Base-by-base conservation (phyloP, 2,797 vertebrate genomes). In the Dipus sagitta region DNA sequence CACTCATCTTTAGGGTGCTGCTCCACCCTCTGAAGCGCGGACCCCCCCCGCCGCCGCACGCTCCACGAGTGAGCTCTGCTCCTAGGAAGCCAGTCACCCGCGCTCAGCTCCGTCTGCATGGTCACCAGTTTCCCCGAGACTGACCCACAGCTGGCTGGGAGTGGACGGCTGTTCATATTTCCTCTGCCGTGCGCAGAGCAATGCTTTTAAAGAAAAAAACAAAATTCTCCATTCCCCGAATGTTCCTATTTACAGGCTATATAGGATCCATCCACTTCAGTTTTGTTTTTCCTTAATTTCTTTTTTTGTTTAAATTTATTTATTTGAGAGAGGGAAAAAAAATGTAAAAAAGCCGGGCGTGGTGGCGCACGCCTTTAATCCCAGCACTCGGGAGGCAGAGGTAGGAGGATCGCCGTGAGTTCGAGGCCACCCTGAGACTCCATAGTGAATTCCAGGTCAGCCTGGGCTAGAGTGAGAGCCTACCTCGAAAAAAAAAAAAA, bases 21-120 rank as follows among this genome's bases (percentile, higher is more conserved):
- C 4, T 86, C 80, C 30, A 32, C 1, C 0, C 32, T 68, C 20
- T 32, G 17, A 17, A 52, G 30, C 28, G n/a, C n/a, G n/a, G n/a
- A n/a, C n/a, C n/a, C 32, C 54, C 14, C 0, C 11, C 24, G 11
- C 0, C 3, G 18, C 34, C 26, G 7, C 14, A 58, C 54, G 13
- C 58, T 28, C 14, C 58, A 64, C 2, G 15, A 76, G 34, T 12
- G 0, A 20, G 13, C 15, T n/a, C 6, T 21, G 9, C 42, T 83
- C 24, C 34, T 67, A 2, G 1, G 9, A 65, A 9, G 58, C 28
- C 38, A 21, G 38, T n/a, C 21, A 62, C 60, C 26, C 32, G 6
- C 28, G 54, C 7, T 42, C 2, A 26, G 26, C 68, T 54, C 17
- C 68, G 17, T 64, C 42, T 18, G 38, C 6, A 34, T 72, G 60